Evolutionary conservation across 2,888 invertebrate species (phyloP).

Genomic region (Slavum lentiscoides): DNA sequence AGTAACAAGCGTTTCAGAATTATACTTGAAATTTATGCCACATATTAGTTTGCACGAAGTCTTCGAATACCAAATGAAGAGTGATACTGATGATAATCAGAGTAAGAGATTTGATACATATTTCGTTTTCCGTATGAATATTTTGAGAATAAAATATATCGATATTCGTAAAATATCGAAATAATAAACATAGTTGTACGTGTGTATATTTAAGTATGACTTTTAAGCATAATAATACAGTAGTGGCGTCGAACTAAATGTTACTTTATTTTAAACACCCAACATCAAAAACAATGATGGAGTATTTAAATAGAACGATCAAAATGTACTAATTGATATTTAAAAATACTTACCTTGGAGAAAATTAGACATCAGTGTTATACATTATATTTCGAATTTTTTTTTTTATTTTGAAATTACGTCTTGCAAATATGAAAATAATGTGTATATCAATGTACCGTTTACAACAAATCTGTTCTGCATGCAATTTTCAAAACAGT

Average conservation of each 20-base stretch:
- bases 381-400: neutral
- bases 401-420: neutral
- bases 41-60: neutral
- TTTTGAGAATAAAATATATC: neutral
- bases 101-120: constrained; percentile 3
- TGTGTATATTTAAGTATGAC: no score
- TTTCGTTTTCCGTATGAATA: neutral
- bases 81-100: neutral
- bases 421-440: neutral
- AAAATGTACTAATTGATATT: no score
- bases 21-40: constrained; percentile 34
- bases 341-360: no score
- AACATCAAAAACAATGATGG: no score
- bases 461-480: no score
- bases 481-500: neutral
- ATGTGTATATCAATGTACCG: no score
- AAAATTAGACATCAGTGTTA: neutral
- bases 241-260: no score
- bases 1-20: constrained; percentile 17
- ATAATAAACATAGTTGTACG: no score
- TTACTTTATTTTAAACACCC: no score
- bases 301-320: no score
- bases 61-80: neutral
- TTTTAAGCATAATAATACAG: no score
- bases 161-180: no score